These are phyloP conservation scores for Ephydatia muelleri DNA, from an alignment of 37 sponge, comb jelly and placozoan species.

Conservation along the genomic window DNA sequence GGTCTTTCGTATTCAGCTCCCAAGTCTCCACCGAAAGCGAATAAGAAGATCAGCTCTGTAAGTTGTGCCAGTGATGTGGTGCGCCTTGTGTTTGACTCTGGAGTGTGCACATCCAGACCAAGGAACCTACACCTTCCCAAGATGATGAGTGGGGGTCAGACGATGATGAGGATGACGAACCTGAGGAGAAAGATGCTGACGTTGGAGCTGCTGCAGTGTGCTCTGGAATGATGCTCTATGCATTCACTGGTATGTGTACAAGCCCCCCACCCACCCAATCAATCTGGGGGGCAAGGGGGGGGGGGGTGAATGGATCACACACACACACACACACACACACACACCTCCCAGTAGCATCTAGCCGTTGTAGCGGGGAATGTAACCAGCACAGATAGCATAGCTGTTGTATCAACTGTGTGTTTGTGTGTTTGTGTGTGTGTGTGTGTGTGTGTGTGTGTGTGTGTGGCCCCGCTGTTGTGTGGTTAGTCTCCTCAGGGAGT, in stretches of 20 bases:
- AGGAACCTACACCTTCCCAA: too few species aligned
- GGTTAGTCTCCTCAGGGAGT: background rate
- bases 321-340: constrained; percentile 22
- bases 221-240: constrained; percentile 37
- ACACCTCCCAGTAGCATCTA: background rate
- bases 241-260: constrained; percentile 44
- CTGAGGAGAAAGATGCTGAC: constrained; percentile 37
- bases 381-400: background rate
- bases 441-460: background rate
- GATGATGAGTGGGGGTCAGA: background rate
- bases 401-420: background rate
- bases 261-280: too few species aligned
- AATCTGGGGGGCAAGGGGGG: background rate
- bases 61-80: too few species aligned
- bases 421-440: background rate
- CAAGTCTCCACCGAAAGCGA: too few species aligned
- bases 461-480: background rate
- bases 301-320: background rate
- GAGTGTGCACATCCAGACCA: background rate
- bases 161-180: constrained; percentile 18
- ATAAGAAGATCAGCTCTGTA: too few species aligned
- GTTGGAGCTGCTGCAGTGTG: constrained; percentile 1
- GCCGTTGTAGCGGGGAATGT: background rate
- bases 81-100: background rate
- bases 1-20: too few species aligned